phyloP scores from a whole-genome alignment of 2,888 invertebrate genomes.

The Metellina segmentata region DNA sequence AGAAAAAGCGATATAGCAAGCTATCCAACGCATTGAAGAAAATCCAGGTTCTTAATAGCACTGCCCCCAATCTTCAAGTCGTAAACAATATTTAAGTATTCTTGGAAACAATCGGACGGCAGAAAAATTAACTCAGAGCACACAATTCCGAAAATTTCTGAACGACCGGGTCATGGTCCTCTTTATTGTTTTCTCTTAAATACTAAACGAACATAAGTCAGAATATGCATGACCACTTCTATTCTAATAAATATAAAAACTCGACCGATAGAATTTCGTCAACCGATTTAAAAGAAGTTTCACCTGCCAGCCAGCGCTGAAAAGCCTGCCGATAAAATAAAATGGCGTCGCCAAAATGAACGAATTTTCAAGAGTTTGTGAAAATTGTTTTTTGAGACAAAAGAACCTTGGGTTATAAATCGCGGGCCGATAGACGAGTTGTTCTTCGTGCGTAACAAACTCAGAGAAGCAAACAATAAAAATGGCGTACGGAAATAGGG shows the following conservation, averaged over 20 bases:
- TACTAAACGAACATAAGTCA: neutral
- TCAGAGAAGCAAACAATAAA: slow-evolving; percentile 27
- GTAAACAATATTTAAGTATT: neutral
- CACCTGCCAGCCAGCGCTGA: neutral
- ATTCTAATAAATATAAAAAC: neutral
- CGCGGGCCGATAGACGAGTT: slow-evolving; percentile 33
- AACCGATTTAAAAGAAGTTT: slow-evolving; percentile 6
- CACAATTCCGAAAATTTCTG: slow-evolving; percentile 3
- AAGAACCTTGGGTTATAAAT: slow-evolving; percentile 57
- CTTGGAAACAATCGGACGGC: slow-evolving; percentile 3
- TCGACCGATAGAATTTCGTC: neutral
- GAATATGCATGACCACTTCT: neutral
- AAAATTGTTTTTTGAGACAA: slow-evolving; percentile 54
- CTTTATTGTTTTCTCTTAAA: neutral
- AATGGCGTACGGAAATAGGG: slow-evolving; percentile 16
- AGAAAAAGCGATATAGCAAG: too few species aligned
- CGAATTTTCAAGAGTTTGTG: slow-evolving; percentile 7
- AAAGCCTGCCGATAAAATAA: neutral
- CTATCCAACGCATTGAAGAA: too few species aligned
- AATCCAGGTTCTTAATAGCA: neutral
- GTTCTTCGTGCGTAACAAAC: neutral
- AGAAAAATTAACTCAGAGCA: slow-evolving; percentile 4
- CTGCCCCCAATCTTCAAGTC: neutral
- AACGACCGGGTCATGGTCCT: slow-evolving; percentile 8
- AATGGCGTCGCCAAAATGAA: slow-evolving; percentile 25